These are phyloP conservation scores for Axis porcinus DNA, from an alignment of 2,113 vertebrate genomes.

Conservation along the genomic window DNA sequence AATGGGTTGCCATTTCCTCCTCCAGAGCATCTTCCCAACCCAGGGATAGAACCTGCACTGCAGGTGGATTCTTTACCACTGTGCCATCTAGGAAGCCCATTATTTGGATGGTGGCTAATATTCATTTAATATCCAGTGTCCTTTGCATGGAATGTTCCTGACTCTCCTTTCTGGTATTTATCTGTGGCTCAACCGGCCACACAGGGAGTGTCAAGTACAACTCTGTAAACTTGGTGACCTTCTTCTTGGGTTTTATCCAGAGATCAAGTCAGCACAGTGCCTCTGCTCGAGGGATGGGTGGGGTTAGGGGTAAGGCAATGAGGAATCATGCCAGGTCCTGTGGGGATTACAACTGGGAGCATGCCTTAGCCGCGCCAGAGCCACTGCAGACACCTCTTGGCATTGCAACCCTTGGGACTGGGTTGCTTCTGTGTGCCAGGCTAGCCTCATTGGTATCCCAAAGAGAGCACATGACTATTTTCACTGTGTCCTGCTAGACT, in stretches of 20 bases:
- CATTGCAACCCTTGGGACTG: neutral
- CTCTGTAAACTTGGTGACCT: neutral
- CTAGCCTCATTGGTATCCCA: neutral
- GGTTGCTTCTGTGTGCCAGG: neutral
- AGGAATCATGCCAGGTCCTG: neutral
- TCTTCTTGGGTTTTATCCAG: neutral
- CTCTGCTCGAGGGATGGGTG: neutral
- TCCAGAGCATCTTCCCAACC: neutral
- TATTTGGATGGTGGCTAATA: neutral
- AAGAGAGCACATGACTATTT: neutral
- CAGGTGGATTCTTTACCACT: neutral
- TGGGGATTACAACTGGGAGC: neutral
- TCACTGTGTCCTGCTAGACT: neutral
- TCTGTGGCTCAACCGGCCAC: neutral
- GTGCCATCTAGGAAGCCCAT: neutral
- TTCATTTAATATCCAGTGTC: neutral
- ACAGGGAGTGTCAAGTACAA: neutral
- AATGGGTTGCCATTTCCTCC: neutral
- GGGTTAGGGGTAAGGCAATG: neutral
- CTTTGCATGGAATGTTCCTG: neutral
- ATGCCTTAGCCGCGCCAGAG: neutral
- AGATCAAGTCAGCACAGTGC: neutral
- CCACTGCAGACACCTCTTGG: neutral
- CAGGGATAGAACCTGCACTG: neutral
- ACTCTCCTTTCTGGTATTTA: constrained; percentile 5